Conservation (phyloP, 1,140 invertebrate genomes). For the Matsumurasca onukii region DNA sequence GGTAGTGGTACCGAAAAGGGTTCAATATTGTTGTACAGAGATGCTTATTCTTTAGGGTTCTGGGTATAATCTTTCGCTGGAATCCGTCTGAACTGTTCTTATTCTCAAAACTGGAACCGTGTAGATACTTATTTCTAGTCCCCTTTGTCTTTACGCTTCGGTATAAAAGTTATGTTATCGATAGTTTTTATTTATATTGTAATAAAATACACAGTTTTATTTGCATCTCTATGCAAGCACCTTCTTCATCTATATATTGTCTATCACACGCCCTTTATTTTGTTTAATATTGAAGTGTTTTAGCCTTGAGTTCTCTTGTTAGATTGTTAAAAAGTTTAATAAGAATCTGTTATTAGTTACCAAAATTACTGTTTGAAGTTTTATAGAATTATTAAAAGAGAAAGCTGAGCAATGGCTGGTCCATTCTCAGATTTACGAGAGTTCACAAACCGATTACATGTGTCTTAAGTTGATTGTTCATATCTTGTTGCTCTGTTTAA, state of each 20-base stretch:
- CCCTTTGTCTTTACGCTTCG: conserved; percentile 22
- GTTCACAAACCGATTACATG: neutral
- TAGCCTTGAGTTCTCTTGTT: conserved; percentile 16
- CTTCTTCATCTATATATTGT: conserved; percentile 21
- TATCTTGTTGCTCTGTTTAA: too few relatives aligned
- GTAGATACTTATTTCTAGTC: conserved; percentile 32
- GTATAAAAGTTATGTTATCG: conserved; percentile 22
- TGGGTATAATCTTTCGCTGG: conserved; percentile 28
- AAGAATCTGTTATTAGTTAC: conserved; percentile 29
- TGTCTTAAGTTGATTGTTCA: neutral
- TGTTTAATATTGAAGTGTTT: neutral
- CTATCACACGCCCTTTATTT: conserved; percentile 15
- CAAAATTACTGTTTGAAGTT: conserved; percentile 30
- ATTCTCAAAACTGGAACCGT: conserved; percentile 20
- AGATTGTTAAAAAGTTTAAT: conserved; percentile 9
- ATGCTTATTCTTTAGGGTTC: conserved; percentile 21
- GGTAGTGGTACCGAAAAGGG: conserved; percentile 24
- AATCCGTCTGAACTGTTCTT: conserved; percentile 20
- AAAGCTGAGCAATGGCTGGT: conserved; percentile 21
- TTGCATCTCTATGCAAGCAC: conserved; percentile 27
- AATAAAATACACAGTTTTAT: conserved; percentile 27
- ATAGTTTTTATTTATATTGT: conserved; percentile 26
- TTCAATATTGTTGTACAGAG: conserved; percentile 27
- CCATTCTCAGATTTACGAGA: conserved; percentile 1
- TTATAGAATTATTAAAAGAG: conserved; percentile 11